A percentile compares a stretch with the other conserved stretches of the same genome.
phyloP scores from a whole-genome alignment of 2,113 vertebrate species.

The Pampusana beccarii region DNA sequence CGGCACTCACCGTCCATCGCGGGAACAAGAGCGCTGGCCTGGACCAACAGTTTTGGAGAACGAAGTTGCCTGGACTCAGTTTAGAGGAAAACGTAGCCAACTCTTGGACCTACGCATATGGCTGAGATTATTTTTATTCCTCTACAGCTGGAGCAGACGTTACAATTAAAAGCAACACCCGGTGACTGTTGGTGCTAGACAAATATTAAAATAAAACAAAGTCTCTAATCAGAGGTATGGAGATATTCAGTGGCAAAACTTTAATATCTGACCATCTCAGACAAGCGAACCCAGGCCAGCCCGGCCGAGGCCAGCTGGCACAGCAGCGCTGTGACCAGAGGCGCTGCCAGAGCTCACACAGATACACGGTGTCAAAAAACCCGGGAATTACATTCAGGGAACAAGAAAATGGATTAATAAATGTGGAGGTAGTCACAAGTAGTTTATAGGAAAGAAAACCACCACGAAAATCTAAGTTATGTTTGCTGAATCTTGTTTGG shows the following conservation, averaged over 20 bases:
- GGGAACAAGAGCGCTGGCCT: not conserved
- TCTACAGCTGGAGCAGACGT: not conserved
- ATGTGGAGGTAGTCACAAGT: not conserved
- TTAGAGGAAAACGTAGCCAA: not conserved
- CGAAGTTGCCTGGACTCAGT: not conserved
- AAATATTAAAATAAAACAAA: not conserved
- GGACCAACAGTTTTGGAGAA: not conserved
- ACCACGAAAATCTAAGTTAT: not conserved
- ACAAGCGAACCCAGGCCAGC: not conserved
- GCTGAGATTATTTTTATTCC: not conserved
- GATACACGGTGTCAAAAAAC: not conserved
- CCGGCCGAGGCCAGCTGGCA: not conserved
- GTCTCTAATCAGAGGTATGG: not conserved
- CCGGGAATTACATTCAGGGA: not conserved
- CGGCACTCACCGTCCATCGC: not conserved
- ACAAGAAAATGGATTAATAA: not conserved
- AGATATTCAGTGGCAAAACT: not conserved
- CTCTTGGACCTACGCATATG: not conserved
- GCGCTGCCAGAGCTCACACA: accelerated
- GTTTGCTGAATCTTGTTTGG: not conserved
- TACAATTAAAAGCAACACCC: not conserved
- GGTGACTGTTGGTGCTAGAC: not conserved
- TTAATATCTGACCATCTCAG: not conserved
- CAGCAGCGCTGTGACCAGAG: not conserved
- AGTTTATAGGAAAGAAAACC: not conserved